These are phyloP conservation scores for Percopsis transmontana DNA, from an alignment of 2,113 vertebrate genomes.

Conservation along the genomic window DNA sequence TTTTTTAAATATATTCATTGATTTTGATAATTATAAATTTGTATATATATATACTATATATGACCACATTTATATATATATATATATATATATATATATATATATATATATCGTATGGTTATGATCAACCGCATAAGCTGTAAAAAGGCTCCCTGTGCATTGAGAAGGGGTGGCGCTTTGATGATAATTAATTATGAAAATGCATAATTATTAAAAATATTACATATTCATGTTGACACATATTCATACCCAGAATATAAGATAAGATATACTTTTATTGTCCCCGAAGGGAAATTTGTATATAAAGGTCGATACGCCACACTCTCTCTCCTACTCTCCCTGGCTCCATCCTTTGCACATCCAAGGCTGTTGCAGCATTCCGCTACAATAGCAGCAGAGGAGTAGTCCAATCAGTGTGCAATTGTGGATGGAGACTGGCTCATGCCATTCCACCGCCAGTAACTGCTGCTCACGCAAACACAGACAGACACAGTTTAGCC, in stretches of 20 bases:
- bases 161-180: no score
- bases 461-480: conserved; percentile 8
- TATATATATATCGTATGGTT: no score
- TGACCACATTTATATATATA: neutral
- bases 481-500: neutral
- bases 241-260: no score
- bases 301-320: no score
- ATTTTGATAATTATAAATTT: neutral
- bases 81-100: no score
- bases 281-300: no score
- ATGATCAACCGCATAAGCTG: neutral
- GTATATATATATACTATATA: neutral
- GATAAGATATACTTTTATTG: no score
- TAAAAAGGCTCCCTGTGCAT: no score
- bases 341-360: neutral
- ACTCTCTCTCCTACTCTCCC: neutral
- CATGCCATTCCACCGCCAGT: neutral
- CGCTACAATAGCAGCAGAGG: neutral
- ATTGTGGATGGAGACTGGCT: neutral
- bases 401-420: neutral
- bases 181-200: no score
- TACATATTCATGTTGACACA: no score
- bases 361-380: neutral
- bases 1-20: neutral
- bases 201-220: no score